These are phyloP conservation scores for Colletes latitarsis DNA, from an alignment of 1,140 invertebrate genomes.

Conservation along the genomic window DNA sequence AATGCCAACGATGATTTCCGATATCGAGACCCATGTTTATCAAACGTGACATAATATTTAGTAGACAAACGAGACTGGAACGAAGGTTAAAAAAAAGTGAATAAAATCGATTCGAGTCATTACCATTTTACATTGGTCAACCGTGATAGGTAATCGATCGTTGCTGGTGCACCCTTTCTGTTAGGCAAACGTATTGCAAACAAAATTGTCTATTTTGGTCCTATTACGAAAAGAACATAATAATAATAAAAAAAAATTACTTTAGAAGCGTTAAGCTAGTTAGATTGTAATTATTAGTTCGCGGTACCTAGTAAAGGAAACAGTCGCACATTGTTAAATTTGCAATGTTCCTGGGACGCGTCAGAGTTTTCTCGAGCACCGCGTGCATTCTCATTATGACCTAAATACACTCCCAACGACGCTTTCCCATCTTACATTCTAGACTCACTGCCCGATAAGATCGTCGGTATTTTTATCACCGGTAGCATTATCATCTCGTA, in stretches of 20 bases:
- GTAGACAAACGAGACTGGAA: not conserved
- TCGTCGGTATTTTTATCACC: slow-evolving; percentile 15
- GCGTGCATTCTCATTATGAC: slow-evolving; percentile 14
- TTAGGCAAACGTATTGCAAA: not conserved
- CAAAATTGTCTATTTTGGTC: not conserved
- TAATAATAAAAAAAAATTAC: too few species aligned
- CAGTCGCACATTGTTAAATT: not conserved
- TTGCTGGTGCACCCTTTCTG: not conserved
- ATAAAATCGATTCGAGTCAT: not conserved
- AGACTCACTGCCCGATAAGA: slow-evolving; percentile 35
- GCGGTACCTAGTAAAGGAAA: not conserved
- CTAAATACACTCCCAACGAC: slow-evolving; percentile 16
- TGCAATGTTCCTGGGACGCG: not conserved
- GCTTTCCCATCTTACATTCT: slow-evolving; percentile 22
- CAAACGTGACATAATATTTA: not conserved
- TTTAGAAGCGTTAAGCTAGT: too few species aligned
- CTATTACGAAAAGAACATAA: not conserved
- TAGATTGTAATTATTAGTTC: not conserved
- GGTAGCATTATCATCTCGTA: slow-evolving; percentile 17
- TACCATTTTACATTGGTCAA: not conserved
- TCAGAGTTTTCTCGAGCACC: not conserved
- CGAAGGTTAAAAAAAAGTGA: not conserved
- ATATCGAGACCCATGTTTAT: not conserved
- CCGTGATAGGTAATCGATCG: not conserved
- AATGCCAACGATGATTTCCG: not conserved